phyloP scores from a whole-genome alignment of 2,888 invertebrate genomes.

The Leucophenga montana region DNA sequence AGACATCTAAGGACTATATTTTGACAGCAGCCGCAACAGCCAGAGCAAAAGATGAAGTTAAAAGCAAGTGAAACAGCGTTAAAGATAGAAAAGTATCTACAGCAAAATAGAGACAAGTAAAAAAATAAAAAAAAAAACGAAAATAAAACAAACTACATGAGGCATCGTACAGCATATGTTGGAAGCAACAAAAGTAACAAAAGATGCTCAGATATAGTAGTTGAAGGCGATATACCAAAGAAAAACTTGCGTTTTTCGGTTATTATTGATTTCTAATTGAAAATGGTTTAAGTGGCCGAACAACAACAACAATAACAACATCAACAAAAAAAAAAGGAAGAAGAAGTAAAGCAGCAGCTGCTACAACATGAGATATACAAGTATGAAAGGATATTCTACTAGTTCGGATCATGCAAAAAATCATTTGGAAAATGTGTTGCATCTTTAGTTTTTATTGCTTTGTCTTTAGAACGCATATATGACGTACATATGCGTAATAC shows the following conservation, averaged over 20 bases:
- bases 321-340: not conserved
- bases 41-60: not conserved
- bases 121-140: too few relatives aligned
- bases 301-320: slow-evolving; percentile 10
- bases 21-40: slow-evolving; percentile 4
- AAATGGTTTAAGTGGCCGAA: slow-evolving; percentile 56
- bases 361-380: not conserved
- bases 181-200: too few relatives aligned
- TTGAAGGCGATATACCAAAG: not conserved
- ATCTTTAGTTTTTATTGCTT: too few relatives aligned
- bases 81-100: not conserved
- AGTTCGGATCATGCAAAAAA: slow-evolving; percentile 5
- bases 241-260: slow-evolving; percentile 25
- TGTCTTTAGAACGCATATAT: too few relatives aligned
- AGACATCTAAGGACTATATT: slow-evolving; percentile 7
- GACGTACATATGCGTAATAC: too few relatives aligned
- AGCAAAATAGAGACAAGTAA: not conserved
- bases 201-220: not conserved
- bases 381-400: not conserved
- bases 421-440: slow-evolving; percentile 33
- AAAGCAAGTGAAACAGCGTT: too few relatives aligned
- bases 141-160: too few relatives aligned
- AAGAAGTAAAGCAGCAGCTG: not conserved
- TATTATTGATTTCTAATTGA: slow-evolving; percentile 67
- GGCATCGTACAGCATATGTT: too few relatives aligned